A percentile compares a stretch with the other conserved stretches of the same genome.
Conservation (phyloP, 1,140 invertebrate species). For the Sitophilus oryzae region DNA sequence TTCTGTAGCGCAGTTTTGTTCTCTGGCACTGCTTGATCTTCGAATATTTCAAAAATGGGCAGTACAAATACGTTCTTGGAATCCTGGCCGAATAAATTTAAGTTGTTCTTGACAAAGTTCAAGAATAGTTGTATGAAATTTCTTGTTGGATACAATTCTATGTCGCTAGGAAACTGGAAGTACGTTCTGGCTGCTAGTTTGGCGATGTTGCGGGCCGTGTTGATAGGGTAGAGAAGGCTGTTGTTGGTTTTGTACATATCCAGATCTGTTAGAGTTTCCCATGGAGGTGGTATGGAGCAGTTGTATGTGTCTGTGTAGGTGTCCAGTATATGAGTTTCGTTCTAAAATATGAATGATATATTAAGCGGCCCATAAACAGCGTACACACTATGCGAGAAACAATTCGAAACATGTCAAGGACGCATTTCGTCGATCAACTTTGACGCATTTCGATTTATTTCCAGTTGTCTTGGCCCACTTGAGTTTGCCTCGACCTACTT, state of each 20-base stretch:
- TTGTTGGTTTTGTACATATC: constrained; percentile 42
- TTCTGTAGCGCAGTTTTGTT: constrained; percentile 43
- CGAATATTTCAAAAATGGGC: constrained; percentile 49
- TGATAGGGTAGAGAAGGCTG: constrained; percentile 64
- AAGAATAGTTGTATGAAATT: constrained; percentile 42
- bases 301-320: constrained; percentile 23
- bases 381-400: no score
- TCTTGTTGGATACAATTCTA: constrained; percentile 60
- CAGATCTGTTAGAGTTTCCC: constrained; percentile 12
- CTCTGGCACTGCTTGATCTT: constrained; percentile 32
- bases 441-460: no score
- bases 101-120: constrained; percentile 30
- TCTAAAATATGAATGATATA: no score
- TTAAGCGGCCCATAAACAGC: no score
- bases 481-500: no score
- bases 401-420: no score
- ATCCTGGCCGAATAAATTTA: constrained; percentile 8
- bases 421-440: no score
- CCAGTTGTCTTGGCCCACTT: no score
- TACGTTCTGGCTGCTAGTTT: constrained; percentile 54
- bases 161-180: constrained; percentile 69
- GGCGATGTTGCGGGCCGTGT: constrained; percentile 67
- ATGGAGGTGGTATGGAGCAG: constrained; percentile 24
- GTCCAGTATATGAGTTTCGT: background rate
- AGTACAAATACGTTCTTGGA: constrained; percentile 41